Percentiles rank a stretch among this genome's conserved stretches.
phyloP scores from a whole-genome alignment of 2,888 invertebrate genomes.

The Amphimallon solstitiale region DNA sequence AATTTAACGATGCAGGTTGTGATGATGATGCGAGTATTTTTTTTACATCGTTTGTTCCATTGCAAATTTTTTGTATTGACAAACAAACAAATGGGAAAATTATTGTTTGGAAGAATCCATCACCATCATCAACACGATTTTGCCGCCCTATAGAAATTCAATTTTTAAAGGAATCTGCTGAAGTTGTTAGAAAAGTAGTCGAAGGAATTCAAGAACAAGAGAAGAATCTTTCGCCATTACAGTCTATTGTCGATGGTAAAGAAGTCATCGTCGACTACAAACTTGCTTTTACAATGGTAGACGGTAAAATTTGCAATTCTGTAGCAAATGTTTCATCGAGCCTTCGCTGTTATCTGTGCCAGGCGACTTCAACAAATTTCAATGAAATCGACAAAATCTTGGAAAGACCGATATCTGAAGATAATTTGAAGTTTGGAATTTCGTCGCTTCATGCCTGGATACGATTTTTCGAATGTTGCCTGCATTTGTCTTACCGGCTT shows the following conservation, averaged over 20 bases:
- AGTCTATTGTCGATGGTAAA: too few relatives aligned
- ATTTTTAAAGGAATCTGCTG: neutral
- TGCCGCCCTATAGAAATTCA: conserved; percentile 14
- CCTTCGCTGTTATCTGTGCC: too few relatives aligned
- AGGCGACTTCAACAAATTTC: conserved; percentile 25
- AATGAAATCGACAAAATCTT: conserved; percentile 22
- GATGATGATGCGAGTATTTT: neutral
- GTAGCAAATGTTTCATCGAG: too few relatives aligned
- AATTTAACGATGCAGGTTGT: neutral
- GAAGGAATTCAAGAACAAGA: too few relatives aligned
- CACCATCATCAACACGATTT: neutral
- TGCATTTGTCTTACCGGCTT: conserved; percentile 25
- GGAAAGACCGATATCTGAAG: neutral
- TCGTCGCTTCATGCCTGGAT: conserved; percentile 36
- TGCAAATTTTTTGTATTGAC: neutral
- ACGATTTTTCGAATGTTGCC: conserved; percentile 33
- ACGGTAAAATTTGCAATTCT: too few relatives aligned
- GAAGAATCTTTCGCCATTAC: too few relatives aligned
- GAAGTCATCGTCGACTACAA: too few relatives aligned
- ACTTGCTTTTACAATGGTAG: too few relatives aligned
- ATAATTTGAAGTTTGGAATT: conserved; percentile 16
- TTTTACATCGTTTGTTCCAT: neutral
- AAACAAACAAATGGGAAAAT: neutral
- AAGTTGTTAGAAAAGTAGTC: neutral
- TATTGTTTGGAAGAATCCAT: conserved; percentile 12